Evolutionary conservation across 92 coral and sea anemone species (phyloP), one percentile per base, ranked within the genome.

Genomic region (Zoanthus sociatus): DNA sequence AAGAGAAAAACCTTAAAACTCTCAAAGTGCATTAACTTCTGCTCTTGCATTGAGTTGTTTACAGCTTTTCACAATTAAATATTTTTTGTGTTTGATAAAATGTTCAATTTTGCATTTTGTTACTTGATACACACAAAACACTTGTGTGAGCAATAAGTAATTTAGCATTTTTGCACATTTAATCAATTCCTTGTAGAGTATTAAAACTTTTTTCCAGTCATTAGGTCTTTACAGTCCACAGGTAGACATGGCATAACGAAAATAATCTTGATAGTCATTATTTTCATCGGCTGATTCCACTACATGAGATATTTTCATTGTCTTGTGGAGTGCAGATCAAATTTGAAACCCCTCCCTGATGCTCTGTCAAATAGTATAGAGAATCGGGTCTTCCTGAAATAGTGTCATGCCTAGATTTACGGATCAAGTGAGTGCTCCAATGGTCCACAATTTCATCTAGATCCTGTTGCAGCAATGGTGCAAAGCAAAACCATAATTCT

Each of bases 251-350:
- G 89, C 92, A 81, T 86, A 86, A 33, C 81, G 87, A 87, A 92
- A 89, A 86, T 92, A 92, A 47, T 89, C 86, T 66, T 89, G 90
- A 67, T 92, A 86, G 56, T 81, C 88, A 77, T 37, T 37, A 37
- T 89, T 89, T 37, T 73, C 71, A 17, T 86, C 77, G 45, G 58
- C 72, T 48, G 73, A 37, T 78, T 92, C 90, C 4, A 92, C 78
- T 18, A 92, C 71, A 46, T 89, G 94, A 33, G 70, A 79, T 72
- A 86, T 89, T 47, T 71, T 91, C 91, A 37, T 91, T 54, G 58
- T 87, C 55, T 5, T 7, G 55, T 50, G 7, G 8, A 50, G 55
- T 50, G 55, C 55, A 50, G 55, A 50, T 50, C 83, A 13, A 86
- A 82, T 61, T 75, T 32, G 58, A 33, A 75, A 11, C 53, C 79